Base-by-base conservation (phyloP, 2,797 vertebrate species). In the Lacerta viridis region DNA sequence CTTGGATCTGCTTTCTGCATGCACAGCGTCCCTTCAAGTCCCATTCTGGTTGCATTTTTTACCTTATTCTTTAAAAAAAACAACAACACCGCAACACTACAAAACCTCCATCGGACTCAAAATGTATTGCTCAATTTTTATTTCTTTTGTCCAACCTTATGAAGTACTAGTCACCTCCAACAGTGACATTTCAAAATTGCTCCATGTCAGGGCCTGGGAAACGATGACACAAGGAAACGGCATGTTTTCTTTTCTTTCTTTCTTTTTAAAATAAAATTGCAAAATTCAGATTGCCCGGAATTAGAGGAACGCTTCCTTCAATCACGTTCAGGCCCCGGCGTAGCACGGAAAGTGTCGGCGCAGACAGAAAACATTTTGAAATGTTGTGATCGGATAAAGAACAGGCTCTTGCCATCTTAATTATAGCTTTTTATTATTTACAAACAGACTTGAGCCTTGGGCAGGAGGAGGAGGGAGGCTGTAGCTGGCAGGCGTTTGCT, bases 381-480 rank as follows among this genome's bases (percentile, higher is more conserved):
- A 88, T 92, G 90, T 87, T 94, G 83, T 2, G 72, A 94, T 68
- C 41, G 84, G 93, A 80, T 79, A 83, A 91, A 90, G 41, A 88
- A 84, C 27, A 64, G 66, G 68, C 90, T 72, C 91, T 94, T 94
- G 93, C 88, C 90, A 91, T 93, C 95, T 94, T 96, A 96, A 95
- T 96, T 96, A 93, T 76, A 89, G 92, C 91, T 41, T 90, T 69
- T 92, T 92, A 92, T 91, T 90, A 59, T 83, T 86, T 80, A 15
- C 87, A 55, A 85, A 91, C 83, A 89, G 85, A 81, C 91, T 79
- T 79, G 89, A 80, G 88, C 80, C 0, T 0, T 66, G 79, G 69
- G 76, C 76, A 3, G 11, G 20, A 75, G 76, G 2, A 64, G 55
- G 79, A 79, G 0, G 0, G 64, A 69, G 85, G 79, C 0, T 0